Evolutionary conservation across 53 echinoderm and acorn worm species (phyloP), one percentile per base, ranked within the genome.

Genomic region (Stichopus horrens): DNA sequence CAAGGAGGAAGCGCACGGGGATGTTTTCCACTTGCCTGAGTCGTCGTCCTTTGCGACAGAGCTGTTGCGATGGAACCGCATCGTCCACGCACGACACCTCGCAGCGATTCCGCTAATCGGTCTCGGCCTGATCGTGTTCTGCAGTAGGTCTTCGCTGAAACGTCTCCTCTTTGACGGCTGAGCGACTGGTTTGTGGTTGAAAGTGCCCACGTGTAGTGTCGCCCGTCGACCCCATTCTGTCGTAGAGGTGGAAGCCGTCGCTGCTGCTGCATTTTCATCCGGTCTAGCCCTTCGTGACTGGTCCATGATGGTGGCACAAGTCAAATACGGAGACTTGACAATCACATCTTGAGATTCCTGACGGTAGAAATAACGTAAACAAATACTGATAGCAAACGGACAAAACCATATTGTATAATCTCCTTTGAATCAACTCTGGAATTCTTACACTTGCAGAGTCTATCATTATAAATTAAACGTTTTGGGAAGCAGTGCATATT

Each of bases 1-100:
- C 79, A 95, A 81, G 54, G 95, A 93, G 6, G 95, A 92, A 23
- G 93, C 90, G 68, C 93, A 95, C 16, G 95, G 95, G 52, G 93
- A 83, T 22, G 92, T 95, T 85, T 93, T 93, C 80, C 93, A 88
- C 76, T 92, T 95, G 8, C 88, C 65, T 14, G 52, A 76, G 22
- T 83, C 83, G 56, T 60, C 83, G 83, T 83, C 83, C 65, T 60
- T 58, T 55, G 58, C 21, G 83, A 60, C 83, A 60, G 83, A 56
- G 23, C 83, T 60, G 66, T 83, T 83, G 21, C 83, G 83, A 14
- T 83, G 83, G 56, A 83, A 83, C 57, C 83, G 63, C 83, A 83
- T 83, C 14, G 83, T 83, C 83, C 83, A 83, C 22, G 83, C 83
- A 8, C 83, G 83, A 23, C 83, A 83, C 23, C 83, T 58, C 63